Base-by-base conservation (phyloP, 2,888 invertebrate species). In the Aphrophora alni region DNA sequence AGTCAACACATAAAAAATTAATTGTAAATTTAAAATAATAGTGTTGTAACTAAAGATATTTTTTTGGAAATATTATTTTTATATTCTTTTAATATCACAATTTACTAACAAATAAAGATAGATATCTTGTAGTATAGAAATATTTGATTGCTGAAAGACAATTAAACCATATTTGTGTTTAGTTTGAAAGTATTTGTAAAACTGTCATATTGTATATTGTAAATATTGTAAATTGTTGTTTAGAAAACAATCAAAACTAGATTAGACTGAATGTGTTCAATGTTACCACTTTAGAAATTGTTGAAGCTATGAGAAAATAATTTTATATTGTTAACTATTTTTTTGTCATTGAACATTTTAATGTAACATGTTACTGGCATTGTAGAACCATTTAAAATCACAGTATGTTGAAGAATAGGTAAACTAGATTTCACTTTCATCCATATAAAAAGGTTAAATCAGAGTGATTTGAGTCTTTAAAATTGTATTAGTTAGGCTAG, bases 251-350 rank as follows among this genome's bases (percentile, higher is more conserved):
- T 59, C 59, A 59, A 59, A 59, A 59, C 59, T 59, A 59, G 59
- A 59, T 21, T 59, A 59, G 59, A 59, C 59, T 59, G 59, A 59
- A 59, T 59, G 59, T 59, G 59, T 59, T 59, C 59, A 59, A 59
- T 59, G 59, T 59, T 59, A 59, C 59, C 59, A 59, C 59, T n/a
- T 59, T 59, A 59, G 21, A 59, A 21, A 59, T 21, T 59, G 59
- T 59, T 59, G 21, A 44, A 44, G 44, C 14, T 59, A 21, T 59
- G 21, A 59, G 14, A 14, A 44, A 44, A 14, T 59, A 59, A 59
- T 59, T 59, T 59, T 59, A 59, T 59, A 59, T 59, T 59, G 59
- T 59, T 59, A 59, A 59, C 12, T 59, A 21, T 21, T 59, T 59
- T 10, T 59, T 59, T 59, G 59, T 44, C 2, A 44, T 44, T 44